Evolutionary conservation across 2,113 vertebrate species (phyloP).

Genomic region (Thamnaconus septentrionalis): DNA sequence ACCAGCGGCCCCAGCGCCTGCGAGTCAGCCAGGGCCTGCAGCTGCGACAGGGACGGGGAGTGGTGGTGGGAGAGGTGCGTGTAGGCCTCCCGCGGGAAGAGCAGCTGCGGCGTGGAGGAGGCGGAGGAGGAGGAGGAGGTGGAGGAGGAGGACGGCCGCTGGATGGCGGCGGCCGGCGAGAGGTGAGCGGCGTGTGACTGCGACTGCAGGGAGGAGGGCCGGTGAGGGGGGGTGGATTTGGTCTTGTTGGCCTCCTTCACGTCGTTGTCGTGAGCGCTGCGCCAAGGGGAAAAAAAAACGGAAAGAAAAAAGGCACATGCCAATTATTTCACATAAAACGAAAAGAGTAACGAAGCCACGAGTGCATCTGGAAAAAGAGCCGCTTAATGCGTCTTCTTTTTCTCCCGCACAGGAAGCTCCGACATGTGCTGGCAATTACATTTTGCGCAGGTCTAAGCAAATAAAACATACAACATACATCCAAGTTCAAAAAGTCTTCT

Average conservation of each 20-base stretch:
- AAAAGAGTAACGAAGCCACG: conserved; percentile 7
- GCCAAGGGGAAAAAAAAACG: conserved; percentile 24
- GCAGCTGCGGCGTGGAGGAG: conserved; percentile 76
- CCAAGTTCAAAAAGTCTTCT: too few species aligned
- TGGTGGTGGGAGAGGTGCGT: conserved; percentile 74
- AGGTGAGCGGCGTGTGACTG: conserved; percentile 65
- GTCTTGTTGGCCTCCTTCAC: conserved; percentile 82
- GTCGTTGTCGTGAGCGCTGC: conserved; percentile 83
- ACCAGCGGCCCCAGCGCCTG: conserved; percentile 81
- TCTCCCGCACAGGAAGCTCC: too few species aligned
- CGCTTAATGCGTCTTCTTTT: too few species aligned
- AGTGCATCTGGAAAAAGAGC: too few species aligned
- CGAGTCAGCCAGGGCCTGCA: conserved; percentile 79
- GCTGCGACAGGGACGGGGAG: conserved; percentile 72
- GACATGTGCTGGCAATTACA: too few species aligned
- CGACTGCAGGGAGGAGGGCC: conserved; percentile 61
- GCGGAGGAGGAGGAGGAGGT: conserved; percentile 61
- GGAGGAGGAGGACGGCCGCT: conserved; percentile 62
- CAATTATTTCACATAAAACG: not conserved
- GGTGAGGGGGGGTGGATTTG: conserved; percentile 77
- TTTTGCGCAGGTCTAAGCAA: too few species aligned
- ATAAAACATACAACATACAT: too few species aligned
- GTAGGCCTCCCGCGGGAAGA: conserved; percentile 81
- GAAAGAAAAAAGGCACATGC: not conserved
- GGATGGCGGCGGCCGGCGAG: conserved; percentile 63